Conservation (phyloP, 2,113 vertebrate genomes). For the Motacilla alba region DNA sequence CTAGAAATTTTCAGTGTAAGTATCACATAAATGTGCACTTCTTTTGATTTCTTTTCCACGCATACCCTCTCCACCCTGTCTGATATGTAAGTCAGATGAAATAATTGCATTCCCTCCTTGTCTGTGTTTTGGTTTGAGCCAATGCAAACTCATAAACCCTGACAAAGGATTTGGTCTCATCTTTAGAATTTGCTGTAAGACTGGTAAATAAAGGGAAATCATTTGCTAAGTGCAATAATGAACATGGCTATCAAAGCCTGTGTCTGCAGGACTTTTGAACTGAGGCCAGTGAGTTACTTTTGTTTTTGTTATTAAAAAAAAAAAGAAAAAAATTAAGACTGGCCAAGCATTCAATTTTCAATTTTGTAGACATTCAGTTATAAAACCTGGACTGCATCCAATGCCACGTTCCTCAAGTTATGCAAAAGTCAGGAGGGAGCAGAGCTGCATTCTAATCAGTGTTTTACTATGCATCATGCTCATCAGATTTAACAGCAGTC, state of each 20-base stretch:
- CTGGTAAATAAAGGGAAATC: background rate
- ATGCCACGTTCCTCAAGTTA: constrained; percentile 30
- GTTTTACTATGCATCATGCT: constrained; percentile 52
- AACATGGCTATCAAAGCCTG: background rate
- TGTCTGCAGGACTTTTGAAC: background rate
- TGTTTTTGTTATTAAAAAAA: background rate
- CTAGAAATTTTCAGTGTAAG: background rate
- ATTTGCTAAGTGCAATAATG: constrained; percentile 3
- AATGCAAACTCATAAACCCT: background rate
- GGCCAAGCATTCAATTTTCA: constrained; percentile 24
- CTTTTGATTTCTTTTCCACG: background rate
- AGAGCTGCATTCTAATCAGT: constrained; percentile 48
- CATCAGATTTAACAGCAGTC: constrained; percentile 47
- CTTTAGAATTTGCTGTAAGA: background rate
- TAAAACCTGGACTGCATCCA: constrained; percentile 43
- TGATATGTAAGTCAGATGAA: background rate
- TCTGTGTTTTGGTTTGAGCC: background rate
- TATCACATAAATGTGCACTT: background rate
- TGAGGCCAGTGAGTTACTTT: background rate
- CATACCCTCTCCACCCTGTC: background rate
- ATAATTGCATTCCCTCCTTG: background rate
- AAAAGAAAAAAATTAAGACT: background rate
- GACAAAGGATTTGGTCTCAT: background rate
- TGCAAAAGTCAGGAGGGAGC: constrained; percentile 28
- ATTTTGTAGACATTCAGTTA: constrained; percentile 13